phyloP scores from a whole-genome alignment of 2,888 invertebrate genomes.

The Heliconius charithonia region DNA sequence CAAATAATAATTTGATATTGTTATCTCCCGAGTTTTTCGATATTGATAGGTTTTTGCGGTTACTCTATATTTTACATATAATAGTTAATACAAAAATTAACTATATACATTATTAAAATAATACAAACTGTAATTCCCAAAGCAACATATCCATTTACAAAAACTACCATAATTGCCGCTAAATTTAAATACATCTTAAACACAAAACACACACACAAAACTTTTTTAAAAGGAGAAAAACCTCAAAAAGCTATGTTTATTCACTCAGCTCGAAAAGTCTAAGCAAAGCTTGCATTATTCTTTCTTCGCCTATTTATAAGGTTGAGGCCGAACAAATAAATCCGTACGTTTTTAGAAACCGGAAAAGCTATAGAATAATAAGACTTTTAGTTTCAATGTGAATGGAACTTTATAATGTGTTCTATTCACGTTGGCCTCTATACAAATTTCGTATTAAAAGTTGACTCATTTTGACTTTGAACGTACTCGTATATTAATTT shows the following conservation, averaged over 20 bases:
- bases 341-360: slow-evolving; percentile 27
- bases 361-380: slow-evolving; percentile 36
- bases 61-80: no score
- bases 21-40: no score
- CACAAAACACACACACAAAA: not conserved
- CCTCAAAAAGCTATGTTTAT: slow-evolving; percentile 15
- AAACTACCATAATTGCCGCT: not conserved
- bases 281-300: slow-evolving; percentile 23
- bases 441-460: slow-evolving; percentile 47
- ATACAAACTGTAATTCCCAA: no score
- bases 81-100: no score
- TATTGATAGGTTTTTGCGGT: no score
- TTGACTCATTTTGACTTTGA: slow-evolving; percentile 47
- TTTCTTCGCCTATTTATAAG: slow-evolving; percentile 28
- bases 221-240: not conserved
- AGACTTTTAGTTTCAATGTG: slow-evolving; percentile 35
- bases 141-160: no score
- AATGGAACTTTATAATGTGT: slow-evolving; percentile 43
- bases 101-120: no score
- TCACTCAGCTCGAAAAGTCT: slow-evolving; percentile 22
- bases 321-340: slow-evolving; percentile 30
- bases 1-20: no score
- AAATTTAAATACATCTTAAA: slow-evolving; percentile 12
- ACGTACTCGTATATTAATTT: slow-evolving; percentile 48
- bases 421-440: slow-evolving; percentile 43